Evolutionary conservation across 2,113 vertebrate species (phyloP).

Genomic region (Equus quagga): DNA sequence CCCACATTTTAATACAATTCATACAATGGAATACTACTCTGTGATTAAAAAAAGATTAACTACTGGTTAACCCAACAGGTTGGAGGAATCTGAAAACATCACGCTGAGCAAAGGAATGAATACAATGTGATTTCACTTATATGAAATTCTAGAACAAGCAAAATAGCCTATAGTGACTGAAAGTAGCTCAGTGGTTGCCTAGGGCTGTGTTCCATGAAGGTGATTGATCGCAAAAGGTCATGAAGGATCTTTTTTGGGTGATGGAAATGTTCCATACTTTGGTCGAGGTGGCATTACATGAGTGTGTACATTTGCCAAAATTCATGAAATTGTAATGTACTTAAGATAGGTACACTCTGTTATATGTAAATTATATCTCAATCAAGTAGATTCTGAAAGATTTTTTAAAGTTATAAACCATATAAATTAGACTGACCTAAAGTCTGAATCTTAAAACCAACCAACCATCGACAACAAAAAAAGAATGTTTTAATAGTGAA

Average conservation of each 20-base stretch:
- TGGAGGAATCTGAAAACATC: not conserved
- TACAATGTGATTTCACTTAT: not conserved
- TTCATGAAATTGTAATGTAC: not conserved
- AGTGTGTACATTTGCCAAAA: not conserved
- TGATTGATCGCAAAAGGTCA: not conserved
- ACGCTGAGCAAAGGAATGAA: not conserved
- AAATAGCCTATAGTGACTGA: not conserved
- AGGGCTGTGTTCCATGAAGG: not conserved
- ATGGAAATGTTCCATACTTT: not conserved
- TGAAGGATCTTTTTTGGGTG: not conserved
- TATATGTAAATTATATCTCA: not conserved
- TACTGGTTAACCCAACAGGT: not conserved
- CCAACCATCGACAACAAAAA: not conserved
- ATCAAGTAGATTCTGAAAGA: not conserved
- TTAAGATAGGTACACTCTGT: not conserved
- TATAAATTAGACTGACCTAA: not conserved
- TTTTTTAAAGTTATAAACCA: not conserved
- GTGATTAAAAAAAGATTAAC: not conserved
- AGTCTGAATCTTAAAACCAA: not conserved
- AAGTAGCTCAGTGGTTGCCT: not conserved
- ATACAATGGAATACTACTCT: not conserved
- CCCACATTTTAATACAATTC: not conserved
- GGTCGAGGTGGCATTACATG: not conserved
- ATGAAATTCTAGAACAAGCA: not conserved
- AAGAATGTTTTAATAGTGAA: not conserved